Evolutionary conservation across 2,797 vertebrate genomes (phyloP).

Genomic region (Mus minutoides): DNA sequence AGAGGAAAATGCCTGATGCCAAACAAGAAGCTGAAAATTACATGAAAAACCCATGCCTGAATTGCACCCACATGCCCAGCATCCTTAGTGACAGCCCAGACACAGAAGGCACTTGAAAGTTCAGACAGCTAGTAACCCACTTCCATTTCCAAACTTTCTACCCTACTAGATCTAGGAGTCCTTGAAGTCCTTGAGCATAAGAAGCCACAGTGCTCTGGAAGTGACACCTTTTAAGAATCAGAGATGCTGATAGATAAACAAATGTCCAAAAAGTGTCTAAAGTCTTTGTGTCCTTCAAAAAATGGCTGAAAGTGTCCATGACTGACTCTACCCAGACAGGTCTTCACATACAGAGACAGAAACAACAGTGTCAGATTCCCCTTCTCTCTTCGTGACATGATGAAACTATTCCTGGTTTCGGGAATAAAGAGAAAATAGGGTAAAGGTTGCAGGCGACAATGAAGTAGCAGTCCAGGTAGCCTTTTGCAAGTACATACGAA

Average conservation of each 20-base stretch:
- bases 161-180: background rate
- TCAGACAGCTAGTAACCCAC: background rate
- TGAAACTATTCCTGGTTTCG: background rate
- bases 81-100: background rate
- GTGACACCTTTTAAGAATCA: background rate
- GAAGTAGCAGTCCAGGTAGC: background rate
- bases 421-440: background rate
- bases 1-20: background rate
- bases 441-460: background rate
- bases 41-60: background rate
- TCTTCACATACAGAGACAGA: background rate
- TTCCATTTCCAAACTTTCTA: background rate
- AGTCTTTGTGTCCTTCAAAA: background rate
- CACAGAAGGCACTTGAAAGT: background rate
- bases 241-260: background rate
- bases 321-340: background rate
- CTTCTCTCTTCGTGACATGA: background rate
- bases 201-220: constrained; percentile 2
- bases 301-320: background rate
- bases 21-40: background rate
- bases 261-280: background rate
- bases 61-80: background rate
- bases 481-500: background rate
- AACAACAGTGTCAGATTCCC: background rate
- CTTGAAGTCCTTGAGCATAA: background rate